A percentile compares a stretch with the other conserved stretches of the same genome.
phyloP scores from a whole-genome alignment of 2,113 vertebrate genomes.

The Pituophis catenifer region DNA sequence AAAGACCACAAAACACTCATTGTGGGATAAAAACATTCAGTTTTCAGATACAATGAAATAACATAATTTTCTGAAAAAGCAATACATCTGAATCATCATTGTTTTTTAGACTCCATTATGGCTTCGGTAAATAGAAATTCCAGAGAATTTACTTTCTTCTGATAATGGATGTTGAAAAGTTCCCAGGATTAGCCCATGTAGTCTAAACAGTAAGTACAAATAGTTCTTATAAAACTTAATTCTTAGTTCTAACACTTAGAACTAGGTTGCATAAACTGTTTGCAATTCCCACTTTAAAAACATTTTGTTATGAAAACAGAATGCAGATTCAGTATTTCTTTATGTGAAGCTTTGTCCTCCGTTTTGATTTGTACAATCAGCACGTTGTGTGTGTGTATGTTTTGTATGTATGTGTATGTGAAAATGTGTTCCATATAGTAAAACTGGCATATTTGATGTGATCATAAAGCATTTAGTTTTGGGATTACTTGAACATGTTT shows the following conservation, averaged over 20 bases:
- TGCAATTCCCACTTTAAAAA: neutral
- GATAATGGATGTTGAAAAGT: neutral
- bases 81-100: neutral
- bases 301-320: neutral
- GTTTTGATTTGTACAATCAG: neutral
- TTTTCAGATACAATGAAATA: neutral
- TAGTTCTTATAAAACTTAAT: neutral
- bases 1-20: constrained; percentile 20
- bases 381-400: neutral
- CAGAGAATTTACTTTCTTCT: neutral
- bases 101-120: neutral
- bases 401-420: neutral
- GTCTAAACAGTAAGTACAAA: neutral
- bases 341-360: neutral
- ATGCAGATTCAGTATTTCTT: neutral
- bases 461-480: neutral
- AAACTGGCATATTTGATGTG: neutral
- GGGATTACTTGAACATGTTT: constrained; percentile 3
- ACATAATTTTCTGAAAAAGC: neutral
- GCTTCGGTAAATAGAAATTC: neutral
- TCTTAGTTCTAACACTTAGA: neutral
- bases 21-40: neutral
- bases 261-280: neutral
- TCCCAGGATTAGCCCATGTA: neutral
- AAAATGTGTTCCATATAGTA: neutral